Percentiles rank a stretch among this genome's conserved stretches.
These are phyloP conservation scores for Zaprionus tsacasi DNA, from an alignment of 1,140 invertebrate genomes.

Conservation along the genomic window DNA sequence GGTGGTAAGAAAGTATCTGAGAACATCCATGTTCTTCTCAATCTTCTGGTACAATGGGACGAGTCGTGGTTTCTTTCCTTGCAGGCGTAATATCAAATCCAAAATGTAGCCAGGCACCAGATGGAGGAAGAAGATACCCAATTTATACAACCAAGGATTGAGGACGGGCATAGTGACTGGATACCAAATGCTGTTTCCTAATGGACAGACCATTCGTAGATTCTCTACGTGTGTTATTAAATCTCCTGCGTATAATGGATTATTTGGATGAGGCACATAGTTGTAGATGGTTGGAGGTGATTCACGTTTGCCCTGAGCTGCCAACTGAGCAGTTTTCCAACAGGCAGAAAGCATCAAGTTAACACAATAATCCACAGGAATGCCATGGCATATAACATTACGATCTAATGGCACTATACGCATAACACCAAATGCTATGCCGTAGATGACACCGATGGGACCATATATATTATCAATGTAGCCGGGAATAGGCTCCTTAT, in stretches of 20 bases:
- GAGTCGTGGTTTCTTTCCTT: slow-evolving; percentile 84
- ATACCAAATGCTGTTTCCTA: slow-evolving; percentile 84
- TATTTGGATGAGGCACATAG: slow-evolving; percentile 87
- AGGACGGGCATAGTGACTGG: slow-evolving; percentile 80
- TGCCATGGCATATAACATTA: slow-evolving; percentile 87
- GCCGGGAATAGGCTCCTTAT: slow-evolving; percentile 89
- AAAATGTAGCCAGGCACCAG: slow-evolving; percentile 86
- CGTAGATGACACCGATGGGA: slow-evolving; percentile 90
- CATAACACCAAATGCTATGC: slow-evolving; percentile 89
- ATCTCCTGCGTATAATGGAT: slow-evolving; percentile 85
- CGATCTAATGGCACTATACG: slow-evolving; percentile 87
- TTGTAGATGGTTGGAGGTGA: slow-evolving; percentile 87
- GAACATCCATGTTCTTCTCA: slow-evolving; percentile 87
- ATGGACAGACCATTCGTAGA: slow-evolving; percentile 66
- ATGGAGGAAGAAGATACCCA: slow-evolving; percentile 85
- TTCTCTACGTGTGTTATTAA: slow-evolving; percentile 78
- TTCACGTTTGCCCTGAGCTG: slow-evolving; percentile 81
- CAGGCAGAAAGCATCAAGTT: slow-evolving; percentile 90
- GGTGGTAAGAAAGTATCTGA: slow-evolving; percentile 88
- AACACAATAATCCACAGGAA: slow-evolving; percentile 92
- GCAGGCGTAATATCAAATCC: slow-evolving; percentile 84
- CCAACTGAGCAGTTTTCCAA: slow-evolving; percentile 86
- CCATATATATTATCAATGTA: slow-evolving; percentile 97
- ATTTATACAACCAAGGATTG: slow-evolving; percentile 76
- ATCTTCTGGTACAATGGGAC: slow-evolving; percentile 89